Conservation (phyloP, 2,113 vertebrate species). For the Heloderma charlesbogerti region DNA sequence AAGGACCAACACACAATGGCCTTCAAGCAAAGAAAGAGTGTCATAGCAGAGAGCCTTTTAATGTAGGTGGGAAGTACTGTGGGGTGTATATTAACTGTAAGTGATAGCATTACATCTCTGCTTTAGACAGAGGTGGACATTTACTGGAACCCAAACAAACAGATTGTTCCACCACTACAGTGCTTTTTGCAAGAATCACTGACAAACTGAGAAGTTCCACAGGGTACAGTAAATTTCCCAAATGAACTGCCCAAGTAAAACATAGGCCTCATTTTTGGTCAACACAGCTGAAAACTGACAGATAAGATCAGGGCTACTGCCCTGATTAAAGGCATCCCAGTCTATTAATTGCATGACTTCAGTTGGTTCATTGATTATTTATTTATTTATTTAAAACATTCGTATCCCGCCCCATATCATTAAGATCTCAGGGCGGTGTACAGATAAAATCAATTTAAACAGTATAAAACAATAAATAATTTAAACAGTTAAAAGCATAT, state of each 20-base stretch:
- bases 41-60: conserved; percentile 71
- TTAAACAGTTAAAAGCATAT: too few relatives aligned
- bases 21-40: conserved; percentile 58
- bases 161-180: conserved; percentile 13
- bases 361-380: neutral
- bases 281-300: neutral
- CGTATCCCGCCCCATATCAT: too few relatives aligned
- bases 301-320: neutral
- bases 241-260: conserved; percentile 41
- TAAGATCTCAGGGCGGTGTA: too few relatives aligned
- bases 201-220: conserved; percentile 18
- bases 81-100: conserved; percentile 59
- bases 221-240: conserved; percentile 27
- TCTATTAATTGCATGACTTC: neutral
- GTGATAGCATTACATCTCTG: conserved; percentile 60
- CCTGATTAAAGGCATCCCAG: neutral
- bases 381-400: too few relatives aligned
- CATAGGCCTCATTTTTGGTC: neutral
- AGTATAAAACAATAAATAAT: too few relatives aligned
- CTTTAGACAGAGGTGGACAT: conserved; percentile 58
- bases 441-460: too few relatives aligned
- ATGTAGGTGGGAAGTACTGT: conserved; percentile 61
- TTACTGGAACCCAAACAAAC: conserved; percentile 53
- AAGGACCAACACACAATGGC: neutral
- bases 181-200: conserved; percentile 12